phyloP scores from a whole-genome alignment of 2,888 invertebrate species.

The Latrodectus elegans region DNA sequence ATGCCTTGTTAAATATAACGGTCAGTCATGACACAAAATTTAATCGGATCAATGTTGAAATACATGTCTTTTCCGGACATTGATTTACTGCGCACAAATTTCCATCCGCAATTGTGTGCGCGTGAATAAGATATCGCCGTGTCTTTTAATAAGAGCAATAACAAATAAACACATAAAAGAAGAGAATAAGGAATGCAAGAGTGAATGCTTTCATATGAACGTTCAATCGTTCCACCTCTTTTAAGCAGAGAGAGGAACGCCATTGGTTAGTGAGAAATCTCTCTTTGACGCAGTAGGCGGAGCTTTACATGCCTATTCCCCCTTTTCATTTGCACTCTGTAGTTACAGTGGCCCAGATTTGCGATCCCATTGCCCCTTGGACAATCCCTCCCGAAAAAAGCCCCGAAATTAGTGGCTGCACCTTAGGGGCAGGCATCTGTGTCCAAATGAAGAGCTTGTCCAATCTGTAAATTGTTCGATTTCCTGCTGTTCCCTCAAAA shows the following conservation, averaged over 20 bases:
- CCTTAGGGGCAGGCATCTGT: too few species aligned
- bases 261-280: constrained; percentile 53
- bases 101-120: background rate
- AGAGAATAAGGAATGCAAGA: too few species aligned
- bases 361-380: constrained; percentile 2
- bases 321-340: constrained; percentile 12
- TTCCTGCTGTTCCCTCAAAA: too few species aligned
- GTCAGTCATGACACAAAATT: background rate
- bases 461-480: too few species aligned
- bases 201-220: too few species aligned
- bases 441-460: too few species aligned
- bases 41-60: background rate
- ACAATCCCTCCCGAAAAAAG: background rate
- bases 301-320: constrained; percentile 17
- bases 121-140: too few species aligned
- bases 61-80: background rate
- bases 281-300: constrained; percentile 53
- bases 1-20: constrained; percentile 2
- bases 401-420: background rate
- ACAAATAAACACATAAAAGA: too few species aligned
- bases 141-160: too few species aligned
- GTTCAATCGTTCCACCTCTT: background rate
- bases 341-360: constrained; percentile 7
- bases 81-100: background rate
- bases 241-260: background rate